Percentiles rank a stretch among this genome's conserved stretches.
Conservation (phyloP, 2,888 invertebrate genomes). For the Parnassius mnemosyne region DNA sequence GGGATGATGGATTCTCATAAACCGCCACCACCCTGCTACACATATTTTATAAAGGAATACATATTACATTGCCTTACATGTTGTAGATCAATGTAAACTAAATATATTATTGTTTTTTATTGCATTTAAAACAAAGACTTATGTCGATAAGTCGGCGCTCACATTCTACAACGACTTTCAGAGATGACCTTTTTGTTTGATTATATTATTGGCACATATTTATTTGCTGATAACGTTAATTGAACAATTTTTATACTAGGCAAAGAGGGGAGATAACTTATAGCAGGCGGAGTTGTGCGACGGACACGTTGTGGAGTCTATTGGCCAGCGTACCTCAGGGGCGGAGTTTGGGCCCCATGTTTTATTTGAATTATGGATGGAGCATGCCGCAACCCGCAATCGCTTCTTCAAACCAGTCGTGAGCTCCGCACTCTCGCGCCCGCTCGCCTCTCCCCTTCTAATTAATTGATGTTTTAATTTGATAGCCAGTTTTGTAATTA, state of each 20-base stretch:
- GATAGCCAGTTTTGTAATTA: slow-evolving; percentile 74
- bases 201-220: slow-evolving; percentile 66
- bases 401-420: slow-evolving; percentile 74
- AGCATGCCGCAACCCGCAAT: slow-evolving; percentile 61
- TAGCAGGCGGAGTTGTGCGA: slow-evolving; percentile 70
- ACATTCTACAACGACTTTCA: slow-evolving; percentile 54
- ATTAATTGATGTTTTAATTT: slow-evolving; percentile 79
- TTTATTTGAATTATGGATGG: slow-evolving; percentile 80
- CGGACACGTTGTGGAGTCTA: slow-evolving; percentile 61
- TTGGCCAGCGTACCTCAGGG: slow-evolving; percentile 74
- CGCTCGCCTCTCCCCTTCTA: slow-evolving; percentile 74
- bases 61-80: no score
- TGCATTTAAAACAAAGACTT: neutral
- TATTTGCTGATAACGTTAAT: slow-evolving; percentile 69
- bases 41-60: no score
- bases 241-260: slow-evolving; percentile 64
- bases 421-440: slow-evolving; percentile 70
- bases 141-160: slow-evolving; percentile 49
- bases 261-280: slow-evolving; percentile 64
- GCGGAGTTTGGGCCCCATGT: slow-evolving; percentile 77
- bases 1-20: no score
- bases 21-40: no score
- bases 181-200: slow-evolving; percentile 45
- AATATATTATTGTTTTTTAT: no score
- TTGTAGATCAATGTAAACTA: no score